Evolutionary conservation across 2,113 vertebrate genomes (phyloP).

Genomic region (Hyperopisus bebe): DNA sequence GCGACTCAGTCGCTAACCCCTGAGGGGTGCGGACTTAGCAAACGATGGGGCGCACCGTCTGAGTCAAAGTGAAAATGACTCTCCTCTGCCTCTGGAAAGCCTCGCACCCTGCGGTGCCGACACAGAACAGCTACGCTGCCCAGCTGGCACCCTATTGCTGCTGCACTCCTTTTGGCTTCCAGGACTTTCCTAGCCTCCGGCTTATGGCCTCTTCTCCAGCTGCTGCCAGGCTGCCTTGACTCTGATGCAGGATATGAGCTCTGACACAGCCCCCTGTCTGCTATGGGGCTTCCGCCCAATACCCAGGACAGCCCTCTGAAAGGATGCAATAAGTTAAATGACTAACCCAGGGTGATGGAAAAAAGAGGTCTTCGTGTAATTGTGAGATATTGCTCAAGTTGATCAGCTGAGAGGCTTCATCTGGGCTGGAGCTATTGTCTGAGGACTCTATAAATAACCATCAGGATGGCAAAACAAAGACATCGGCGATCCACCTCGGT

Average conservation of each 20-base stretch:
- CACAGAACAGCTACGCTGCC: background rate
- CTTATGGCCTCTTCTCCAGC: background rate
- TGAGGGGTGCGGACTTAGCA: background rate
- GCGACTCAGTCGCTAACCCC: background rate
- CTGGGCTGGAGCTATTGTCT: background rate
- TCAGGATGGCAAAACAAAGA: background rate
- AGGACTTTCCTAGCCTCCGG: background rate
- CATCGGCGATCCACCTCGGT: background rate
- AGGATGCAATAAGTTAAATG: background rate
- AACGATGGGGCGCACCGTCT: background rate
- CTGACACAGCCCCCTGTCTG: background rate
- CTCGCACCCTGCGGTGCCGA: background rate
- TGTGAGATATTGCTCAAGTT: background rate
- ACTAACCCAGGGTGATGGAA: background rate
- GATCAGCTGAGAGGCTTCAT: background rate
- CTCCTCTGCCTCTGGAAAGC: background rate
- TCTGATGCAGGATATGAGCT: background rate
- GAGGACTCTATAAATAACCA: background rate
- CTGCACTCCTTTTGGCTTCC: background rate
- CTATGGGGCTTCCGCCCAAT: constrained; percentile 11
- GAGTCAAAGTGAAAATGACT: background rate
- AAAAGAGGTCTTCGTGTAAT: background rate
- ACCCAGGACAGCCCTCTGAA: background rate
- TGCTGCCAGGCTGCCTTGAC: constrained; percentile 4
- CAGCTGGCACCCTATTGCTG: background rate